Evolutionary conservation across 2,113 vertebrate genomes (phyloP).

Genomic region (Ctenodactylus gundi): DNA sequence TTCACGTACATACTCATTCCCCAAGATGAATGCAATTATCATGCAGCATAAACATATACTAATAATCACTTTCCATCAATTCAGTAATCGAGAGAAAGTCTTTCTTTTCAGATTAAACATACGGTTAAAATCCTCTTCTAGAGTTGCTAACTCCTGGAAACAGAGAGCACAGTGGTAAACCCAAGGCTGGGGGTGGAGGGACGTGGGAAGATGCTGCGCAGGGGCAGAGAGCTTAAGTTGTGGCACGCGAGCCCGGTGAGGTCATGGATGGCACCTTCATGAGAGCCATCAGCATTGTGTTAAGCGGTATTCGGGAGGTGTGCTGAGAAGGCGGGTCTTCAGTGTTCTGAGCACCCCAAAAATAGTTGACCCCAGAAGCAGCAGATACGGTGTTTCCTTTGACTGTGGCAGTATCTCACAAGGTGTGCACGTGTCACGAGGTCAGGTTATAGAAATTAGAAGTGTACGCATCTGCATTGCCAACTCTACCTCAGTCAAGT

Average conservation of each 20-base stretch:
- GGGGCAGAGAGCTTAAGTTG: not conserved
- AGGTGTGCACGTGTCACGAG: not conserved
- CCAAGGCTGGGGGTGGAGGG: not conserved
- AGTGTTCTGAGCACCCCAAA: not conserved
- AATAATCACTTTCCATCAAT: not conserved
- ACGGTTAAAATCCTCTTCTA: not conserved
- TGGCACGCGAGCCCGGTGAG: not conserved
- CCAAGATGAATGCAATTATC: too few relatives aligned
- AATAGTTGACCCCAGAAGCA: too few relatives aligned
- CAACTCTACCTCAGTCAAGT: not conserved
- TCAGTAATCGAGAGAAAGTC: conserved; percentile 55
- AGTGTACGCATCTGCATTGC: not conserved
- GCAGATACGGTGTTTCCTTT: not conserved
- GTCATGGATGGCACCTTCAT: not conserved
- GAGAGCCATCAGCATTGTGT: not conserved
- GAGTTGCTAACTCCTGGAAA: not conserved
- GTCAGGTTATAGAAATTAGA: not conserved
- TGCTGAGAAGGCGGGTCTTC: not conserved
- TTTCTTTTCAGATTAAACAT: conserved; percentile 50
- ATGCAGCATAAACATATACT: too few relatives aligned
- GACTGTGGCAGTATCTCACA: not conserved
- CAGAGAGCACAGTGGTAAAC: not conserved
- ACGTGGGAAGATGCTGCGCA: not conserved
- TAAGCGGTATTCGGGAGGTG: not conserved
- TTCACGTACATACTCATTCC: too few relatives aligned